These are phyloP conservation scores for Anagyrus pseudococci DNA, from an alignment of 2,888 invertebrate species.

Conservation along the genomic window DNA sequence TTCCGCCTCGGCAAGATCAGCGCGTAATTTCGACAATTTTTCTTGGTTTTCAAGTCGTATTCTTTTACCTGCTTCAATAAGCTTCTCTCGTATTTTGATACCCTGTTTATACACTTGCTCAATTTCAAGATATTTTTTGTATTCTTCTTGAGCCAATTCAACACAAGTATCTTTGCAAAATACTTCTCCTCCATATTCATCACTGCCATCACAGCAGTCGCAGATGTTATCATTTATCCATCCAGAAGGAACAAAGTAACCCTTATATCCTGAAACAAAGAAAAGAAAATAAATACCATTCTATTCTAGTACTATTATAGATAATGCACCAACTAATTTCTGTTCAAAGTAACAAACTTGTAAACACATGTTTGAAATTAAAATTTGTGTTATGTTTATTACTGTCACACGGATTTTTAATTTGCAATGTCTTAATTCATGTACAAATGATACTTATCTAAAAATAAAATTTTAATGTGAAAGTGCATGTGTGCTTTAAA, in stretches of 20 bases:
- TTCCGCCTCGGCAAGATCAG: slow-evolving; percentile 80
- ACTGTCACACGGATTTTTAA: too few relatives aligned
- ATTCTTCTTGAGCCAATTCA: slow-evolving; percentile 79
- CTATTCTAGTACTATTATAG: too few relatives aligned
- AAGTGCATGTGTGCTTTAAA: too few relatives aligned
- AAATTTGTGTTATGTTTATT: too few relatives aligned
- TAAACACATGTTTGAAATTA: too few relatives aligned
- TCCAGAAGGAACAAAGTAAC: slow-evolving; percentile 81
- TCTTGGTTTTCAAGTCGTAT: slow-evolving; percentile 77
- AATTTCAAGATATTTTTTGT: slow-evolving; percentile 75
- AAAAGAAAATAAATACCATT: too few relatives aligned
- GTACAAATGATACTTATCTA: too few relatives aligned
- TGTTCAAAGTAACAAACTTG: too few relatives aligned
- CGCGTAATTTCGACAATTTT: slow-evolving; percentile 74
- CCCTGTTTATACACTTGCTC: slow-evolving; percentile 72
- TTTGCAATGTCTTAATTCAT: too few relatives aligned
- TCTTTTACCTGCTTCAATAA: slow-evolving; percentile 73
- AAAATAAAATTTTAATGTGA: too few relatives aligned
- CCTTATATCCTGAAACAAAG: slow-evolving; percentile 70
- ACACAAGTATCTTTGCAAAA: slow-evolving; percentile 79
- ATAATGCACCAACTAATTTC: too few relatives aligned
- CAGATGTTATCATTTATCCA: slow-evolving; percentile 95
- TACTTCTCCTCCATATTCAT: slow-evolving; percentile 75
- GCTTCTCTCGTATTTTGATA: slow-evolving; percentile 74
- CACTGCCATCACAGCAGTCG: slow-evolving; percentile 92